Conservation (phyloP, 1,140 invertebrate genomes). For the Platyura marginata region DNA sequence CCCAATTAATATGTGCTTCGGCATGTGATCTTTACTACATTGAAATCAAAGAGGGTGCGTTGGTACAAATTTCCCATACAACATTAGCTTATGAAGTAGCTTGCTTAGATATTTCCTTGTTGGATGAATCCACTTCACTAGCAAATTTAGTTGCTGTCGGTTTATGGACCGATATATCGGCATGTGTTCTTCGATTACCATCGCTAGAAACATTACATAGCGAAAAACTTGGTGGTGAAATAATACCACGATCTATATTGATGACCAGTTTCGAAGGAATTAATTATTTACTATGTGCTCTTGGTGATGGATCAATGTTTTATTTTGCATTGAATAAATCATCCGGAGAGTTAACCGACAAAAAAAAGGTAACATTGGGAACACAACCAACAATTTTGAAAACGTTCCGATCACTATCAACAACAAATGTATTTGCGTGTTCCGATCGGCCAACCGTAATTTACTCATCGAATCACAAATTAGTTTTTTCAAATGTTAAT, state of each 20-base stretch:
- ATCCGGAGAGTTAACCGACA: conserved; percentile 53
- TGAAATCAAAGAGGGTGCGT: conserved; percentile 47
- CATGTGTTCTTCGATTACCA: conserved; percentile 64
- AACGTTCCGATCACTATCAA: conserved; percentile 79
- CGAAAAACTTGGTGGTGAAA: conserved; percentile 82
- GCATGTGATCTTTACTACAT: conserved; percentile 81
- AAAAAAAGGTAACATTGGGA: conserved; percentile 85
- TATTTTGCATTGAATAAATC: conserved; percentile 75
- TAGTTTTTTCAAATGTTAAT: conserved; percentile 99
- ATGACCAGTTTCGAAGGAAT: conserved; percentile 88
- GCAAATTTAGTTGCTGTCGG: conserved; percentile 77
- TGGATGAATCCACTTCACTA: conserved; percentile 38
- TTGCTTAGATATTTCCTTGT: conserved; percentile 83
- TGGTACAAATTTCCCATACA: conserved; percentile 33
- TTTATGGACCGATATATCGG: conserved; percentile 94
- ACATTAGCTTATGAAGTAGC: conserved; percentile 57
- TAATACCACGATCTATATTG: conserved; percentile 87
- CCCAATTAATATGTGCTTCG: conserved; percentile 74
- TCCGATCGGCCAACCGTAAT: conserved; percentile 97
- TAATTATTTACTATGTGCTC: conserved; percentile 77
- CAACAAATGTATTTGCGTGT: conserved; percentile 96
- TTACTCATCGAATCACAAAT: conserved; percentile 96
- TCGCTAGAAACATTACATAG: conserved; percentile 58
- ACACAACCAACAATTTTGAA: conserved; percentile 90
- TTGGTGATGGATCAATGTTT: conserved; percentile 95